Evolutionary conservation across 2,888 invertebrate species (phyloP), one percentile per base, ranked within the genome.

Genomic region (Sinhomidia bicolor): DNA sequence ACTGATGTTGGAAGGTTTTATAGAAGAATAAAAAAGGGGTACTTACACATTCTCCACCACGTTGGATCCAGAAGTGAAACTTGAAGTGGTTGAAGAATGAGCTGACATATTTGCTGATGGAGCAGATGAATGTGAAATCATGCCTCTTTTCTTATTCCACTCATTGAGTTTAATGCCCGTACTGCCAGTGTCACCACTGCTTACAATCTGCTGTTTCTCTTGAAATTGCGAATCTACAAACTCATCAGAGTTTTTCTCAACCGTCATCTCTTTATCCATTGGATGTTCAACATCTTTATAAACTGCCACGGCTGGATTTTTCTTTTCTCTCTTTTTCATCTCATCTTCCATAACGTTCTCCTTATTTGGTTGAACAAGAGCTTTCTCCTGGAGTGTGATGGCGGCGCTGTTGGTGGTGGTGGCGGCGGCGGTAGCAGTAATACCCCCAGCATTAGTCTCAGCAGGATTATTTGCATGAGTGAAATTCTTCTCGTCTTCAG

Each of bases 391-490:
- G 51, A 76, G 41, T 17, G 71, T 5, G 29, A 47, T 10, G 62
- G 17, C 44, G 44, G 7, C 26, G 3, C 54, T 78, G 32, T 12
- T 57, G 44, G 17, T 12, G 14, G 26, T 78, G 51, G 1, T 47
- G 7, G 32, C 62, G 41, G 12, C 41, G 9, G 6, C 51, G 29
- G 29, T 51, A 20, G 14, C 23, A 17, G 20, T 78, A 29, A 7
- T 47, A 78, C 10, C 51, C 23, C 51, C 36, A 32, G 23, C 51
- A 44, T 32, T 44, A 65, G 14, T 68, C 32, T 57, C 71, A 44
- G 12, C 81, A 17, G 57, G 80, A 87, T 81, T 87, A 87, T 87
- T 81, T 87, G 87, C 87, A 87, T 87, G 80, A 81, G 60, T 62
- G 80, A 51, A 51, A 81, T 78, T 54, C 68, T 71, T 74, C 44